Evolutionary conservation across 2,888 invertebrate species (phyloP).

Genomic region (Apamea epomidion): DNA sequence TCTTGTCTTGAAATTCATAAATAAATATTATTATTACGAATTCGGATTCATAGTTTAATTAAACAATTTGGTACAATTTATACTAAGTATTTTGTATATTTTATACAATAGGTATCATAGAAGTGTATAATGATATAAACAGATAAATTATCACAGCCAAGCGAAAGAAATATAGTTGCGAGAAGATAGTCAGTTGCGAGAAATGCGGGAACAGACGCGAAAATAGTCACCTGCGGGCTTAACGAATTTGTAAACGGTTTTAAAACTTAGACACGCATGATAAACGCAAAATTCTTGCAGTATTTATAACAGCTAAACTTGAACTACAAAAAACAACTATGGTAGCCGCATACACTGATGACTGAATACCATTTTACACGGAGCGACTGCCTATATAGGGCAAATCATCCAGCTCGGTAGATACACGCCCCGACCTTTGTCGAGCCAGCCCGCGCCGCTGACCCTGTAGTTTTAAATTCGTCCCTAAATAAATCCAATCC

Average conservation of each 20-base stretch:
- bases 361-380: not conserved
- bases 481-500: no score
- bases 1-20: not conserved
- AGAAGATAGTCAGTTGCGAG: slow-evolving; percentile 10
- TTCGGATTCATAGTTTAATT: slow-evolving; percentile 29
- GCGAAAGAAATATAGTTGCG: slow-evolving; percentile 36
- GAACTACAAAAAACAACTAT: not conserved
- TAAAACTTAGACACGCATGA: not conserved
- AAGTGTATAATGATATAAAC: slow-evolving; percentile 30
- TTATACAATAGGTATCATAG: slow-evolving; percentile 24
- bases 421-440: no score
- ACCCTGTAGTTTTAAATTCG: no score
- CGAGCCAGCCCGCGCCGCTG: no score
- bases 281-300: not conserved
- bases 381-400: not conserved
- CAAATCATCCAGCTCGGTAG: no score
- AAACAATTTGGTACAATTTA: slow-evolving; percentile 19
- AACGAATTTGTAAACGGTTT: not conserved
- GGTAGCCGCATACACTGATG: not conserved
- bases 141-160: slow-evolving; percentile 50
- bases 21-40: not conserved
- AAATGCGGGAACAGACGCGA: not conserved
- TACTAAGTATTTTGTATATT: slow-evolving; percentile 40
- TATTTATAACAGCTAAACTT: not conserved
- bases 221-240: not conserved